Evolutionary conservation across 2,797 vertebrate species (phyloP).

Genomic region (Acanthopagrus latus): DNA sequence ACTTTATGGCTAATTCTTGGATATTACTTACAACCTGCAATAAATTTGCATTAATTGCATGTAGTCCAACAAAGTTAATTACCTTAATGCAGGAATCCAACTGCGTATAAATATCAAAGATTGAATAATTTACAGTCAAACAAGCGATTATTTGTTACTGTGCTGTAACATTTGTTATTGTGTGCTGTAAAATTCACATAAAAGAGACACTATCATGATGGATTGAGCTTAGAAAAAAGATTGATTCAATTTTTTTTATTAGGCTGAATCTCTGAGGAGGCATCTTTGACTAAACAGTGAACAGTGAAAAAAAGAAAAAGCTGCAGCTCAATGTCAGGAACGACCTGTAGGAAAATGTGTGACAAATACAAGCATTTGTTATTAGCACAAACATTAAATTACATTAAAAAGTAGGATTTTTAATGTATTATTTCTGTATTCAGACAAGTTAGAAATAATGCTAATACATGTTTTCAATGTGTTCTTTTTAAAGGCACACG

Average conservation of each 20-base stretch:
- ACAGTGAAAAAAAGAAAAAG: neutral
- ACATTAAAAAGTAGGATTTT: neutral
- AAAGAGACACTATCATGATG: neutral
- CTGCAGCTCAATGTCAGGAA: too few species aligned
- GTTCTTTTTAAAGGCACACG: too few species aligned
- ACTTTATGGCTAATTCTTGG: too few species aligned
- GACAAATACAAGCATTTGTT: neutral
- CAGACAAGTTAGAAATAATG: too few species aligned
- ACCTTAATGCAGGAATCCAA: neutral
- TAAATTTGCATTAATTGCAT: too few species aligned
- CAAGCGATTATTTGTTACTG: neutral
- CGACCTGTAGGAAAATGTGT: neutral
- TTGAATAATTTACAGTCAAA: neutral
- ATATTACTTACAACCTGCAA: too few species aligned
- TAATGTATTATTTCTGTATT: neutral
- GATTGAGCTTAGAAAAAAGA: neutral
- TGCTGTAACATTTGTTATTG: too few species aligned
- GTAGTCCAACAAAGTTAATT: too few species aligned
- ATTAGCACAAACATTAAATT: too few species aligned
- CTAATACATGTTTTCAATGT: too few species aligned
- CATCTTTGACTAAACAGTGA: neutral
- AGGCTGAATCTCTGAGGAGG: too few species aligned
- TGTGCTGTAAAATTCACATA: neutral
- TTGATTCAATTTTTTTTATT: too few species aligned
- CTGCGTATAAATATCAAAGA: neutral